These are phyloP conservation scores for Tachuris rubrigastra DNA, from an alignment of 2,113 vertebrate species.

Conservation along the genomic window DNA sequence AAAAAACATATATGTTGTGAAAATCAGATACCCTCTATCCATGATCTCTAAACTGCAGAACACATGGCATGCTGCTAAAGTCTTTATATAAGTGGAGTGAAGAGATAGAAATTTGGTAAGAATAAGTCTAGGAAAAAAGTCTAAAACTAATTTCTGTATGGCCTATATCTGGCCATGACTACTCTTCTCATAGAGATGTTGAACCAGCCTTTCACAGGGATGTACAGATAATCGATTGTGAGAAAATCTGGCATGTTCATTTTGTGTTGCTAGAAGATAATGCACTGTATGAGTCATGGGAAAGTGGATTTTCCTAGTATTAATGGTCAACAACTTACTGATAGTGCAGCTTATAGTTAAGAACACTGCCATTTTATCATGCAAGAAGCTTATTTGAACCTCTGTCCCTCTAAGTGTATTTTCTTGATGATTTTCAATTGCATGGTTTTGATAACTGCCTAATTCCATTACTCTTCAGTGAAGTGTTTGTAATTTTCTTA, in stretches of 20 bases:
- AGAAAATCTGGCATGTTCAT: neutral
- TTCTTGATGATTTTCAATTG: neutral
- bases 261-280: neutral
- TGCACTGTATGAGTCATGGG: neutral
- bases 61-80: neutral
- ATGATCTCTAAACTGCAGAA: neutral
- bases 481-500: neutral
- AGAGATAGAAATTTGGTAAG: neutral
- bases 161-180: neutral
- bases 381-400: neutral
- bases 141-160: neutral
- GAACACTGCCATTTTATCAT: neutral
- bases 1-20: neutral
- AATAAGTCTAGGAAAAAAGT: neutral
- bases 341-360: neutral
- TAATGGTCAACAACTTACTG: neutral
- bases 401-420: neutral
- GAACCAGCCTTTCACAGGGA: neutral
- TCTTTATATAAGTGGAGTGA: neutral
- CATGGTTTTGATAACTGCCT: neutral
- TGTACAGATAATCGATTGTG: neutral
- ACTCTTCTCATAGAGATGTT: neutral
- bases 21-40: neutral
- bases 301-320: neutral
- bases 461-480: neutral